Base-by-base conservation (phyloP, 2,113 vertebrate species). In the Pseudonaja textilis region DNA sequence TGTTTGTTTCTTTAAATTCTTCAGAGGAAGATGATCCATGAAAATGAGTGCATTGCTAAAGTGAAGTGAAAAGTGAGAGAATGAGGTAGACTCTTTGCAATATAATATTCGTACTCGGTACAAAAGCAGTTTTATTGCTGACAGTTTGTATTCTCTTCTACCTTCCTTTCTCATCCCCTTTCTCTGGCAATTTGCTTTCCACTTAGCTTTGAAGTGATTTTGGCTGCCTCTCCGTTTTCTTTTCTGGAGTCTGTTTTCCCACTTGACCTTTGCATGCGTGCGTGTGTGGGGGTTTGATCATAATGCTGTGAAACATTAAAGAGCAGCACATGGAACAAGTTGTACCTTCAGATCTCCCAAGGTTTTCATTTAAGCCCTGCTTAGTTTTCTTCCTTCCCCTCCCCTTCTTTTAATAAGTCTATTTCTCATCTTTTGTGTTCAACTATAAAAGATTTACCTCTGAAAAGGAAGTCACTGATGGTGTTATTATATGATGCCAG, bases 11-110 rank as follows among this genome's bases (percentile, higher is more conserved):
- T 50, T 50, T 50, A 50, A 9, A 50, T 50, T 50, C 64, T 26
- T 34, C 25, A 7, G 6, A 34, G 25, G 47, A 74, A 42, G 90
- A 26, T 26, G 47, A 55, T 92, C 5, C 89, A 92, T 3, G 16
- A 25, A 87, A 12, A 50, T 94, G 57, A 0, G 39, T 4, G 12
- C 64, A 91, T 50, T 88, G 47, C 59, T 25, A 34, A 39, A 16
- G 59, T 0, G 0, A 3, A 52, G 81, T 94, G 34, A 47, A 88
- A n/a, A 57, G 52, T 74, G 89, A 91, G n/a, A 90, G 92, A 94
- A 86, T 56, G 90, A 90, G 81, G 90, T 94, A 96, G 91, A 90
- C 91, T 93, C 93, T 95, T 93, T 91, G 69, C 91, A 91, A 93
- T 93, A 16, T 18, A 95, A 90, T 92, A 93, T 94, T 94, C 93